Conservation (phyloP, 2,113 vertebrate species). For the Montifringilla adamsi region DNA sequence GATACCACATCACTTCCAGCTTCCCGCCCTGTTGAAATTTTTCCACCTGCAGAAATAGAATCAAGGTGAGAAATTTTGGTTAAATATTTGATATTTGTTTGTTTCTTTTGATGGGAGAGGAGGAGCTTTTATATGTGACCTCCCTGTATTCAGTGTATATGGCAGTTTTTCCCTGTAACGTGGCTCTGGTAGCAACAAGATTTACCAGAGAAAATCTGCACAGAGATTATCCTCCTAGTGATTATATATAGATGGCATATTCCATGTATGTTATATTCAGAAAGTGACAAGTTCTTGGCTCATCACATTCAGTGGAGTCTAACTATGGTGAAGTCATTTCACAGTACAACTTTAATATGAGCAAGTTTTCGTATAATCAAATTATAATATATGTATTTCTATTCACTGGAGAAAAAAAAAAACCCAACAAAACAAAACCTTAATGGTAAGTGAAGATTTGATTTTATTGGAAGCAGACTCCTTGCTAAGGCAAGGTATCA, state of each 20-base stretch:
- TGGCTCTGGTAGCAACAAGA: conserved; percentile 46
- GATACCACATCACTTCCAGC: not conserved
- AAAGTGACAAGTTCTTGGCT: conserved; percentile 68
- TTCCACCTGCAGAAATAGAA: conserved; percentile 61
- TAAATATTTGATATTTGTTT: not conserved
- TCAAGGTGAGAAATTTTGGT: conserved; percentile 63
- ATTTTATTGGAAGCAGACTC: conserved; percentile 41
- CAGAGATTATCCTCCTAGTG: conserved; percentile 61
- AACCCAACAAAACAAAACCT: conserved; percentile 28
- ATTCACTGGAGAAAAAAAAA: not conserved
- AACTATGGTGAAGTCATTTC: conserved; percentile 66
- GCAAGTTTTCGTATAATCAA: conserved; percentile 62
- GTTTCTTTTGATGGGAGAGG: not conserved
- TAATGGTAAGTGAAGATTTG: conserved; percentile 43
- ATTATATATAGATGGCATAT: conserved; percentile 67
- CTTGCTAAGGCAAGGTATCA: conserved; percentile 44
- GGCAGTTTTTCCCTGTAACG: not conserved
- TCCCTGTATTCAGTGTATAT: not conserved
- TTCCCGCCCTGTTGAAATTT: not conserved
- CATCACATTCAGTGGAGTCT: conserved; percentile 61
- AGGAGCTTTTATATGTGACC: conserved; percentile 2
- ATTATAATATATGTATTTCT: conserved; percentile 63
- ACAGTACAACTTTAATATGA: conserved; percentile 68
- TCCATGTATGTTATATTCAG: conserved; percentile 67
- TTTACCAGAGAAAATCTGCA: conserved; percentile 65